Percentiles rank a stretch among this genome's conserved stretches.
phyloP scores from a whole-genome alignment of 2,888 invertebrate species.

The Sinotaia quadrata region DNA sequence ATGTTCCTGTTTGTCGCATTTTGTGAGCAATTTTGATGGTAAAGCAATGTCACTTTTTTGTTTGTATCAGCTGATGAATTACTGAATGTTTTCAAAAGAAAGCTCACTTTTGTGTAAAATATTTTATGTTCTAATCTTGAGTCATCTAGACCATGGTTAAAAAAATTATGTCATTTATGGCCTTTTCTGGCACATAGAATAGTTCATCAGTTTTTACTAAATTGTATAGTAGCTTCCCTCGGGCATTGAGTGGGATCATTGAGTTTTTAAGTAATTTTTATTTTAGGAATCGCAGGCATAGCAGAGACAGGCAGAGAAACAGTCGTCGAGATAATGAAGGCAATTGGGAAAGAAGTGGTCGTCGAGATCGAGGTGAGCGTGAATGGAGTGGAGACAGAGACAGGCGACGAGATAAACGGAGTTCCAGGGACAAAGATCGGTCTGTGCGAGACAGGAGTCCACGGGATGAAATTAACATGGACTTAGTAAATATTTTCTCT shows the following conservation, averaged over 20 bases:
- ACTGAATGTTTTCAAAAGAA: too few species aligned
- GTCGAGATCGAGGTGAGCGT: constrained; percentile 31
- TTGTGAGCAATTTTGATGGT: too few species aligned
- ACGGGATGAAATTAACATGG: constrained; percentile 20
- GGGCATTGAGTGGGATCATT: neutral
- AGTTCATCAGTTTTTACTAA: too few species aligned
- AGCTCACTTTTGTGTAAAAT: too few species aligned
- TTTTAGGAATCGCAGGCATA: constrained; percentile 25
- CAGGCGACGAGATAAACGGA: constrained; percentile 10
- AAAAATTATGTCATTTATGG: too few species aligned
- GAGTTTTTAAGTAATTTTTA: neutral
- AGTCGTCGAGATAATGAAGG: constrained; percentile 26
- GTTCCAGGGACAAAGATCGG: constrained; percentile 13
- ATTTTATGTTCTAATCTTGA: too few species aligned
- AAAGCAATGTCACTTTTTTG: too few species aligned
- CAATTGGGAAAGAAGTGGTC: constrained; percentile 27
- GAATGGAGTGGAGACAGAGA: constrained; percentile 21
- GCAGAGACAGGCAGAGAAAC: constrained; percentile 28
- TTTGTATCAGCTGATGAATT: too few species aligned
- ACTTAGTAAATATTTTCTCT: constrained; percentile 16
- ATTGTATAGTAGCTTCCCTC: too few species aligned
- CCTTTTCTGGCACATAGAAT: too few species aligned
- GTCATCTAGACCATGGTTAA: too few species aligned
- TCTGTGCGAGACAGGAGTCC: constrained; percentile 19
- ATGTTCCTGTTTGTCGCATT: too few species aligned